Evolutionary conservation across 1,140 invertebrate genomes (phyloP).

Genomic region (Conus ventricosus): DNA sequence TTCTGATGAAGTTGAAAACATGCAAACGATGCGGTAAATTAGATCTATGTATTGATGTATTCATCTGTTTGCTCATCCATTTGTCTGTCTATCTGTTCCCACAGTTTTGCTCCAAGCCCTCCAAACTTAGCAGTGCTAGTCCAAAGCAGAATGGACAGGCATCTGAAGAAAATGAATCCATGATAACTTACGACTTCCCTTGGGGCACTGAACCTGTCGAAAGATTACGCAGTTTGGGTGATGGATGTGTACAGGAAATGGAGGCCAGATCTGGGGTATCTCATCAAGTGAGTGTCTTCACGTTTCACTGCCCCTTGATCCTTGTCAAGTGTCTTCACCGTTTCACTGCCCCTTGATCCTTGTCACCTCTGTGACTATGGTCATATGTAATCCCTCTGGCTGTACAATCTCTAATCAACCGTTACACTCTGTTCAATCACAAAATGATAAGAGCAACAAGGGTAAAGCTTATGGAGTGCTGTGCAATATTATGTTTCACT

Average conservation of each 20-base stretch:
- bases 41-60: too few species aligned
- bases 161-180: background rate
- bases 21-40: too few species aligned
- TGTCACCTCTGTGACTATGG: too few species aligned
- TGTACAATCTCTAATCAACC: too few species aligned
- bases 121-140: constrained; percentile 42
- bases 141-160: constrained; percentile 7
- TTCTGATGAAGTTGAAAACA: too few species aligned
- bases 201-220: constrained; percentile 62
- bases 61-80: too few species aligned
- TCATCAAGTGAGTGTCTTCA: constrained; percentile 41
- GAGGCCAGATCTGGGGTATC: constrained; percentile 32
- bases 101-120: constrained; percentile 56
- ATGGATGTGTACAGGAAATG: constrained; percentile 36
- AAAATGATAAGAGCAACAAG: too few species aligned
- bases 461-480: too few species aligned
- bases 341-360: background rate
- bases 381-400: too few species aligned
- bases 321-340: background rate
- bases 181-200: constrained; percentile 57
- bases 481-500: too few species aligned
- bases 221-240: constrained; percentile 49
- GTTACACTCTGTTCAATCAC: too few species aligned
- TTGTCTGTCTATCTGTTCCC: background rate
- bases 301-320: background rate